Evolutionary conservation across 2,888 invertebrate genomes (phyloP).

Genomic region (Laothoe populi): DNA sequence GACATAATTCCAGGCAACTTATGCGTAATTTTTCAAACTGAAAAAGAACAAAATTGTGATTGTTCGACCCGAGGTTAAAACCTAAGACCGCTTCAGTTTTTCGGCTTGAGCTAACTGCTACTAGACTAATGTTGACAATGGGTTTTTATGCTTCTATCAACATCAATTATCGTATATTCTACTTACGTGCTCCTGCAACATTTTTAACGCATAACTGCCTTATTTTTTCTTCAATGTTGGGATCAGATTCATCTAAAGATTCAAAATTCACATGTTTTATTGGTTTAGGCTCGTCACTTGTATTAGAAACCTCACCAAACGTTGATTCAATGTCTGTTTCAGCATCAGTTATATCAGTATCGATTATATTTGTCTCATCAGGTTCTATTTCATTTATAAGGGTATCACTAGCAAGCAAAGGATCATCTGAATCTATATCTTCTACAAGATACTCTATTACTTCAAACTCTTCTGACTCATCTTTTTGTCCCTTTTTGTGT

Average conservation of each 20-base stretch:
- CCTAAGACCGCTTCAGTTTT: too few species aligned
- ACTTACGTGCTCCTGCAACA: conserved; percentile 21
- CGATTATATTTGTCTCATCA: neutral
- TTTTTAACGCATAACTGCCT: conserved; percentile 15
- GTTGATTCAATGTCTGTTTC: neutral
- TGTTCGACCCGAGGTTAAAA: too few species aligned
- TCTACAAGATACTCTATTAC: conserved; percentile 22
- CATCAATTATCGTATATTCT: too few species aligned
- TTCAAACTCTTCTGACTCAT: neutral
- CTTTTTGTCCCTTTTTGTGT: neutral
- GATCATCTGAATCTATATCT: conserved; percentile 21
- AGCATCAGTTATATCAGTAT: neutral
- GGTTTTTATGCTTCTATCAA: too few species aligned
- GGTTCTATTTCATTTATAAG: neutral
- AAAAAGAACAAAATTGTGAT: too few species aligned
- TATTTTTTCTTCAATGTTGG: conserved; percentile 22
- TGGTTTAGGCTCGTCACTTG: neutral
- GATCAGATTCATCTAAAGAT: neutral
- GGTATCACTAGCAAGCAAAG: conserved; percentile 5
- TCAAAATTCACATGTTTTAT: neutral
- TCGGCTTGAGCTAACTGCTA: too few species aligned
- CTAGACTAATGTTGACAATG: too few species aligned
- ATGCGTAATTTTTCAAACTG: too few species aligned
- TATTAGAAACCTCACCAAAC: neutral
- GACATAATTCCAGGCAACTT: too few species aligned